Evolutionary conservation across 1,140 invertebrate species (phyloP).

Genomic region (Drosophila orosa): DNA sequence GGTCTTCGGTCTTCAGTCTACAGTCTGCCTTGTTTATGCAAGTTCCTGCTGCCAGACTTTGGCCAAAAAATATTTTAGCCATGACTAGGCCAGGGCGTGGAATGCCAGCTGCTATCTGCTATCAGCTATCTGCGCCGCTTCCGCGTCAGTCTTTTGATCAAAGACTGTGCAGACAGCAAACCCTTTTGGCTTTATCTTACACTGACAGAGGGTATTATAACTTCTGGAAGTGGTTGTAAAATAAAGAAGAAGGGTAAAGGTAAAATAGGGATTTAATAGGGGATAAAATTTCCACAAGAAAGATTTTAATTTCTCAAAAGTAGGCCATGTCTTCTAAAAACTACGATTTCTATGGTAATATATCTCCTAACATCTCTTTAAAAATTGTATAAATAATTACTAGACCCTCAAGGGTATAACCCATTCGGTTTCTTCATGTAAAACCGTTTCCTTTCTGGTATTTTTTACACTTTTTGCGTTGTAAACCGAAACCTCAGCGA

Average conservation of each 20-base stretch:
- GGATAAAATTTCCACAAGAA: no score
- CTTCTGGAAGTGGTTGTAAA: background rate
- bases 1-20: background rate
- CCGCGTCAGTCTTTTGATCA: conserved; percentile 49
- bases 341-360: background rate
- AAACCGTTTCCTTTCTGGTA: background rate
- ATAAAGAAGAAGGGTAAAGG: background rate
- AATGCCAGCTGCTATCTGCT: conserved; percentile 22
- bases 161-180: conserved; percentile 37
- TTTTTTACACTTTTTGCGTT: conserved; percentile 34
- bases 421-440: background rate
- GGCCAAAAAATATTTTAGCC: conserved; percentile 54
- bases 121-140: conserved; percentile 34
- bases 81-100: conserved; percentile 32
- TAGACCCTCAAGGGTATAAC: background rate
- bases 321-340: background rate
- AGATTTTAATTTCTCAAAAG: background rate
- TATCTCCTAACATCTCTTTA: no score
- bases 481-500: conserved; percentile 32
- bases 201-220: background rate
- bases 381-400: background rate
- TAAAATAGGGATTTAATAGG: no score
- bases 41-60: conserved; percentile 16
- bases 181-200: conserved; percentile 20
- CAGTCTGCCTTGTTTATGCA: conserved; percentile 36